Evolutionary conservation across 2,113 vertebrate genomes (phyloP).

Genomic region (Bettongia penicillata): DNA sequence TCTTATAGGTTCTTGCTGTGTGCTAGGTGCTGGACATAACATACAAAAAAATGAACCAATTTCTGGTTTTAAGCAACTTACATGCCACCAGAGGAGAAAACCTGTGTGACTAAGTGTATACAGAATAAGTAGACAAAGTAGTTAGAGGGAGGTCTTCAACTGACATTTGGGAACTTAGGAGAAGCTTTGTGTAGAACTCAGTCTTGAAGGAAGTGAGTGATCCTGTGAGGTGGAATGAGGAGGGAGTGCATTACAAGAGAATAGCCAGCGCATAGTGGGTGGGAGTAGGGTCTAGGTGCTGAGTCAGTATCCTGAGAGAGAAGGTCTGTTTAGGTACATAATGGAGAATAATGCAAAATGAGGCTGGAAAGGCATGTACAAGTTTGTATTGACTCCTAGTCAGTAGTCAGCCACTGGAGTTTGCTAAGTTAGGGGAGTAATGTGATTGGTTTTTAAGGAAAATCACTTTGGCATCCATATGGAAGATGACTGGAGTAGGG

Average conservation of each 20-base stretch:
- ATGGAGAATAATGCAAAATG: background rate
- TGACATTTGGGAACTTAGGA: background rate
- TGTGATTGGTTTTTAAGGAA: background rate
- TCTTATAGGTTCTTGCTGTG: background rate
- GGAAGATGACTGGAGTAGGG: background rate
- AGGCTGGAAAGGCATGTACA: background rate
- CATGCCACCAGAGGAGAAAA: background rate
- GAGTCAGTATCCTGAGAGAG: background rate
- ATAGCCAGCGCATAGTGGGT: too few relatives aligned
- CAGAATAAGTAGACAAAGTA: background rate
- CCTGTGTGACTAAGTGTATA: background rate
- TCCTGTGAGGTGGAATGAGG: background rate
- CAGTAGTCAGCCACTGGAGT: background rate
- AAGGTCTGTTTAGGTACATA: background rate
- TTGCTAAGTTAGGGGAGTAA: background rate
- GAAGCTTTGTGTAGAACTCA: background rate
- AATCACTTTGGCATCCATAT: background rate
- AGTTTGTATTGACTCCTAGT: background rate
- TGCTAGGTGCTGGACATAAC: background rate
- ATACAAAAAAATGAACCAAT: background rate
- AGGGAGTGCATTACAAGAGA: background rate
- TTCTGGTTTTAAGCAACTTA: background rate
- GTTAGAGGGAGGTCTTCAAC: background rate
- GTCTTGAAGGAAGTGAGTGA: background rate
- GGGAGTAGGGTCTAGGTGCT: background rate